Evolutionary conservation across 2,888 invertebrate species (phyloP).

Genomic region (Philopedon plagiatum): DNA sequence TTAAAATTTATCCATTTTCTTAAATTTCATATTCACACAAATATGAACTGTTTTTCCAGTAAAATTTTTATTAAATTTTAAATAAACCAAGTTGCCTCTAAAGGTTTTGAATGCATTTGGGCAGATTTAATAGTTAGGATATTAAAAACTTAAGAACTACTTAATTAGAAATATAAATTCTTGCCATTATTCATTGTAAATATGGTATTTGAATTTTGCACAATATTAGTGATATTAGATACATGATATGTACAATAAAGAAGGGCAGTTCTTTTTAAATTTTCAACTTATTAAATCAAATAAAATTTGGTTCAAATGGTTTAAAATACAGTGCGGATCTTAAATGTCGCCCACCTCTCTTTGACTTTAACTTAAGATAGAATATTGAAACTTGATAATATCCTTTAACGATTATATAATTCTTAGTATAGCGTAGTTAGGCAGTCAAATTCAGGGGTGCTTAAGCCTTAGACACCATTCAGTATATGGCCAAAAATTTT

Average conservation of each 20-base stretch:
- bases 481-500: too few species aligned
- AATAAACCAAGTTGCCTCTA: constrained; percentile 54
- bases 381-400: too few species aligned
- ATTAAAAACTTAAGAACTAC: constrained; percentile 21
- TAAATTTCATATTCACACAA: not conserved
- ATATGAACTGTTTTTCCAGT: not conserved
- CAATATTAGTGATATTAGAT: constrained; percentile 45
- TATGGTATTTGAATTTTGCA: constrained; percentile 54
- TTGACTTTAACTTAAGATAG: too few species aligned
- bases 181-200: constrained; percentile 44
- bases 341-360: too few species aligned
- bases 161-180: constrained; percentile 31
- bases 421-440: too few species aligned
- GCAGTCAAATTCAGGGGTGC: too few species aligned
- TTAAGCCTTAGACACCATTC: too few species aligned
- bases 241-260: constrained; percentile 18
- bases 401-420: too few species aligned
- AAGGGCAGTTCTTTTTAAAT: too few species aligned
- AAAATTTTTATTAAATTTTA: constrained; percentile 21
- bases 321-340: too few species aligned
- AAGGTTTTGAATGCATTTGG: constrained; percentile 41
- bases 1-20: not conserved
- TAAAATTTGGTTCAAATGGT: too few species aligned
- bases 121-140: constrained; percentile 32
- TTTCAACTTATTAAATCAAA: too few species aligned